These are phyloP conservation scores for Gonatopus flavifemur DNA, from an alignment of 1,140 invertebrate species.

Conservation along the genomic window DNA sequence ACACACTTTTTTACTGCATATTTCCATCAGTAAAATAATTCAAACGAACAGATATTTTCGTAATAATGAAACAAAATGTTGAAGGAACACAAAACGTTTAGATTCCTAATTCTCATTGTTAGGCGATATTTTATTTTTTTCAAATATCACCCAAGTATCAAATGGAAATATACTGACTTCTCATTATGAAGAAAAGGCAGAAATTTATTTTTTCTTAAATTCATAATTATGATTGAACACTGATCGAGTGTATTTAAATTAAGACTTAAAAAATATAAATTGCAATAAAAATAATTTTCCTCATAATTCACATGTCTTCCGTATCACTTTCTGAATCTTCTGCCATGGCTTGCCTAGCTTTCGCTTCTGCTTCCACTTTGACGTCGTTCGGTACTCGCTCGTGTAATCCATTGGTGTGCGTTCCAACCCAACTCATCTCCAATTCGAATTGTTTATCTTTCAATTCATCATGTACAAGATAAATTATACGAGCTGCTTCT, in stretches of 20 bases:
- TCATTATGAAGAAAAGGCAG: slow-evolving; percentile 10
- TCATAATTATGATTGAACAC: not conserved
- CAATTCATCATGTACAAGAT: slow-evolving; percentile 95
- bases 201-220: slow-evolving; percentile 16
- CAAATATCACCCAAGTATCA: no score
- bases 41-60: no score
- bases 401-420: slow-evolving; percentile 75
- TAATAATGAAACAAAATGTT: no score
- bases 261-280: no score
- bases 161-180: no score
- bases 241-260: slow-evolving; percentile 18
- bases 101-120: no score
- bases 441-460: slow-evolving; percentile 98
- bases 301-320: slow-evolving; percentile 65
- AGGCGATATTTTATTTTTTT: no score
- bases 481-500: slow-evolving; percentile 95
- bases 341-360: slow-evolving; percentile 80
- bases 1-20: no score
- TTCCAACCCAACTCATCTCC: slow-evolving; percentile 95
- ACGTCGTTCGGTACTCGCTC: slow-evolving; percentile 69
- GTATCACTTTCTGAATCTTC: slow-evolving; percentile 83
- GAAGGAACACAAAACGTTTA: no score
- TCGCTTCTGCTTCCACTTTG: slow-evolving; percentile 74
- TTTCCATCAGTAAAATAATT: no score
- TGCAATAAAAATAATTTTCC: slow-evolving; percentile 25